Evolutionary conservation across 2,113 vertebrate species (phyloP).

Genomic region (Sula dactylatra): DNA sequence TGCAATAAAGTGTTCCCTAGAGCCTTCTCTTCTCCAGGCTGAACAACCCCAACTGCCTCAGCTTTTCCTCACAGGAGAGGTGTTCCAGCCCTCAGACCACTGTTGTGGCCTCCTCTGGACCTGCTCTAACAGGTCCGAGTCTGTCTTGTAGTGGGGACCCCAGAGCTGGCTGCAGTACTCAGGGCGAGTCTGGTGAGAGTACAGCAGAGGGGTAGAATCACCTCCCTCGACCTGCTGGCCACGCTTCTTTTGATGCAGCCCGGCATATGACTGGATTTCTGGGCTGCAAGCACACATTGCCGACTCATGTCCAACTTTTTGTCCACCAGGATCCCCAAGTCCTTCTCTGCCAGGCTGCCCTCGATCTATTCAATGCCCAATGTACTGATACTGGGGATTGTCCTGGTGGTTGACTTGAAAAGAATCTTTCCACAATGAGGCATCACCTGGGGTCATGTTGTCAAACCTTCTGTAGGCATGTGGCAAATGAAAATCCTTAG

Average conservation of each 20-base stretch:
- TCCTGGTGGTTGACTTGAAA: not conserved
- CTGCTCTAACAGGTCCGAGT: not conserved
- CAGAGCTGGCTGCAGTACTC: not conserved
- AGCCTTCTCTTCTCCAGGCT: not conserved
- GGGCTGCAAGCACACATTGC: not conserved
- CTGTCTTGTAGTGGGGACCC: not conserved
- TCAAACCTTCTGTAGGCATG: not conserved
- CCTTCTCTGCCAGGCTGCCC: not conserved
- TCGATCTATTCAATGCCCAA: fast-evolving
- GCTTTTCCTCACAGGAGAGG: not conserved
- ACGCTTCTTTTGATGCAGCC: not conserved
- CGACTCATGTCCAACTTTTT: fast-evolving
- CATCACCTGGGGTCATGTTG: not conserved
- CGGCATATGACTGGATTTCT: not conserved
- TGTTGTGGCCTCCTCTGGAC: not conserved
- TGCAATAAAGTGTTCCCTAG: not conserved
- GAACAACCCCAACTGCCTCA: not conserved
- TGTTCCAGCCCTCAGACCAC: not conserved
- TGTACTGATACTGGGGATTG: not conserved
- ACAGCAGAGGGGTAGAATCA: not conserved
- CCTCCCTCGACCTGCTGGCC: not conserved
- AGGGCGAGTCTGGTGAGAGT: not conserved
- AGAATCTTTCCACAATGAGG: not conserved
- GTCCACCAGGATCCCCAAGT: fast-evolving
- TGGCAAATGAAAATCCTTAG: not conserved